Evolutionary conservation across 23 tunicate species (phyloP), one percentile per base, ranked within the genome.

Genomic region (Ciona savignyi): DNA sequence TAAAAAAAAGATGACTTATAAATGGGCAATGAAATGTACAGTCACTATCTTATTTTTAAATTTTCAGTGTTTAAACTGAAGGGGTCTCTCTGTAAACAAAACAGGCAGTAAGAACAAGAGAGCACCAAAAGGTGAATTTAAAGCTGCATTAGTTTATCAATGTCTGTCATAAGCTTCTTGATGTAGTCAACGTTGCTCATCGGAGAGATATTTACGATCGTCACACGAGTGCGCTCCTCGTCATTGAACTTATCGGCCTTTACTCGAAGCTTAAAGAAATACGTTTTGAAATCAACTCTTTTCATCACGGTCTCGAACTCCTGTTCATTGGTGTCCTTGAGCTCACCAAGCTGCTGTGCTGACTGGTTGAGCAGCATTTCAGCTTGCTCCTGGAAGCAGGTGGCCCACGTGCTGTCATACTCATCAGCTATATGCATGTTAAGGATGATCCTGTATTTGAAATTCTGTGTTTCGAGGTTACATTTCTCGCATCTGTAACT

Each of bases 371-470:
- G 68, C 76, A 91, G 25, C 4, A 85, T 71, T 34, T 91, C 97
- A 1, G 81, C 97, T 61, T 91, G 97, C 23, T 91, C 97, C 72
- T 91, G 91, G 61, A 91, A 91, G 74, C 97, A 91, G 23, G 97
- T 91, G 49, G 80, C 85, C 97, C 97, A 91, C 21, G 80, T 67
- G 76, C 77, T 85, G 75, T 85, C 91, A 72, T 71, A 86, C 48
- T 91, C 97, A 76, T 91, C 97, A 23, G 90, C 90, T 3, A 91
- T 65, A 67, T 85, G 80, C 87, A 91, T 76, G 15, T 90, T 90
- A 1, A 90, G 75, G 6, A 93, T 81, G 70, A 93, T 82, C 1
- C 98, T 66, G 60, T 81, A 93, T 30, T 81, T 86, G 89, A 93
- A 93, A 51, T 83, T 48, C 25, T 48, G 75, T 2, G 62, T 26